Evolutionary conservation across 2,888 invertebrate species (phyloP).

Genomic region (Aleiodes leptofemur): DNA sequence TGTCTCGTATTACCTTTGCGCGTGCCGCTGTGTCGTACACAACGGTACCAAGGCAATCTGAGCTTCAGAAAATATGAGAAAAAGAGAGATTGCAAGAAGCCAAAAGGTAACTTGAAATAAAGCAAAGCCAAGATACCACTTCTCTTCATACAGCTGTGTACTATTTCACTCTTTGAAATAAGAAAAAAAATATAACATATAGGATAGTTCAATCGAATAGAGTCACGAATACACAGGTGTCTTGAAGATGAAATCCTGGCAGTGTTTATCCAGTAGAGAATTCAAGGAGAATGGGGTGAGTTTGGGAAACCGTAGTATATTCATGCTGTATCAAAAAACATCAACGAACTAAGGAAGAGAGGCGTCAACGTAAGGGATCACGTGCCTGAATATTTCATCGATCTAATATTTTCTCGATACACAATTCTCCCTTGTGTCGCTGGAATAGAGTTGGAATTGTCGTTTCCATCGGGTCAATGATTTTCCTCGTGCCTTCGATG

Average conservation of each 20-base stretch:
- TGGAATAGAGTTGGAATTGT: conserved; percentile 41
- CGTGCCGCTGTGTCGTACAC: conserved; percentile 16
- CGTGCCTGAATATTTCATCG: conserved; percentile 41
- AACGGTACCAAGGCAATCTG: conserved; percentile 15
- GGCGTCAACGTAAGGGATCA: conserved; percentile 45
- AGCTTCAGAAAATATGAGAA: conserved; percentile 30
- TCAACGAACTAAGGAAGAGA: conserved; percentile 10
- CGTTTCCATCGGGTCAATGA: conserved; percentile 39
- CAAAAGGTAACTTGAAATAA: conserved; percentile 11
- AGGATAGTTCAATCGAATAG: conserved; percentile 42
- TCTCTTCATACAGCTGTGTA: conserved; percentile 19
- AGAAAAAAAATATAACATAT: conserved; percentile 33
- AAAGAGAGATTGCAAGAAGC: neutral
- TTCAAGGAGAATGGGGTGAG: neutral
- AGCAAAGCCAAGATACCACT: conserved; percentile 5
- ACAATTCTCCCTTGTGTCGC: neutral
- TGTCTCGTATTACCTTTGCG: conserved; percentile 41
- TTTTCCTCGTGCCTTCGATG: conserved; percentile 25
- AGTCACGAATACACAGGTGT: conserved; percentile 51
- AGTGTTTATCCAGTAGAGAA: conserved; percentile 38
- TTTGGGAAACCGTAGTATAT: neutral
- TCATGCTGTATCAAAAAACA: neutral
- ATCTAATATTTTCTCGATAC: conserved; percentile 33
- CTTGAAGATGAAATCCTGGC: conserved; percentile 46
- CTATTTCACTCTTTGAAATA: conserved; percentile 4